Base-by-base conservation (phyloP, 2,888 invertebrate species). In the Agrochola lota region DNA sequence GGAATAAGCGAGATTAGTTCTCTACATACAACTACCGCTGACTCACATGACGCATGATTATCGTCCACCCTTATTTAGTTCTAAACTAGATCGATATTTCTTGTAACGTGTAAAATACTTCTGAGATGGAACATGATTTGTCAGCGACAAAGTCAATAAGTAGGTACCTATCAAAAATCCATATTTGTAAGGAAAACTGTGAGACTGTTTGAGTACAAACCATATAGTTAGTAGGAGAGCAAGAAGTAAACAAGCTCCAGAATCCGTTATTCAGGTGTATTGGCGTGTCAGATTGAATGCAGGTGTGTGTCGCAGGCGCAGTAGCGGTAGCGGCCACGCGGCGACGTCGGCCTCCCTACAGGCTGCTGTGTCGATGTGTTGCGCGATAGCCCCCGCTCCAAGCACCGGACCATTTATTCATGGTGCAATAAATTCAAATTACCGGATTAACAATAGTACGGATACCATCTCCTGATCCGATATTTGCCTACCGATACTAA, bases 341-440 rank as follows among this genome's bases (percentile, higher is more conserved):
- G 85, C 88, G 87, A 88, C 91, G 87, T 87, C 87, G 88, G 87
- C 85, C 89, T 88, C 90, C 84, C 90, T 90, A 90, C 92, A 91
- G 91, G 90, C 90, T 90, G 83, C 92, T 92, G 91, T 93, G 92
- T 94, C 95, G 96, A 95, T 96, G 91, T 93, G 95, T 92, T 88
- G 86, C 90, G 91, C 91, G 96, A 96, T 96, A 96, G 94, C 95
- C 94, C 77, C 88, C 91, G 91, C 92, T 92, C 91, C 89, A 90
- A 87, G 85, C 89, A 89, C 93, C 91, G 92, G 92, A 95, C 96
- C 95, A 95, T 96, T 96, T 96, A 96, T 96, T 95, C 96, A 95
- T 94, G 94, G 92, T 92, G 96, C 96, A 96, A 97, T 97, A 97
- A 97, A 97, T 97, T 97, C 96, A 96, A 97, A 97, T 97, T 97